Conservation (phyloP, 2,113 vertebrate species). For the Forbesichthys agassizii region DNA sequence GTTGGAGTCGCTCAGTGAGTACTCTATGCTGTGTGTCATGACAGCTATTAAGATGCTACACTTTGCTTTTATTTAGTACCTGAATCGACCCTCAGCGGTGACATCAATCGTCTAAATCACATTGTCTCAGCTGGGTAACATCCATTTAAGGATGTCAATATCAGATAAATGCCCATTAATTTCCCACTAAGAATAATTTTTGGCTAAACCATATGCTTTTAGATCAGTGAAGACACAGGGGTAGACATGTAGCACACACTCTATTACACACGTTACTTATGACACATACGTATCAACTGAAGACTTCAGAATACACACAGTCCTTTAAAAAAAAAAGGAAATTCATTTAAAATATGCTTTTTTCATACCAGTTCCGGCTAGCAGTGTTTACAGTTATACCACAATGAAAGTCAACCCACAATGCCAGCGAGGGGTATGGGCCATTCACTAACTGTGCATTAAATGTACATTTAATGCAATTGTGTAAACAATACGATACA, state of each 20-base stretch:
- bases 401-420: not conserved
- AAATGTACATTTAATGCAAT: no score
- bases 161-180: not conserved
- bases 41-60: conserved; percentile 9
- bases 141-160: not conserved
- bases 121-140: conserved; percentile 12
- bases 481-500: no score
- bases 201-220: not conserved
- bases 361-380: not conserved
- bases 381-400: not conserved
- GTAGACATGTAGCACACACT: conserved; percentile 7
- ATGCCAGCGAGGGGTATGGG: not conserved
- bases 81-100: conserved; percentile 39
- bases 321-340: no score
- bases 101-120: conserved; percentile 17
- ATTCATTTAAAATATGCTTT: no score
- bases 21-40: conserved; percentile 7
- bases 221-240: conserved; percentile 1
- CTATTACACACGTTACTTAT: not conserved
- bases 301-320: no score
- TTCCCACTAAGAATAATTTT: not conserved
- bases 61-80: conserved; percentile 10
- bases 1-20: conserved; percentile 6
- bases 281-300: not conserved
- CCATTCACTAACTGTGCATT: not conserved